Base-by-base conservation (phyloP, 2,888 invertebrate species). In the Hyposoter dolosus region DNA sequence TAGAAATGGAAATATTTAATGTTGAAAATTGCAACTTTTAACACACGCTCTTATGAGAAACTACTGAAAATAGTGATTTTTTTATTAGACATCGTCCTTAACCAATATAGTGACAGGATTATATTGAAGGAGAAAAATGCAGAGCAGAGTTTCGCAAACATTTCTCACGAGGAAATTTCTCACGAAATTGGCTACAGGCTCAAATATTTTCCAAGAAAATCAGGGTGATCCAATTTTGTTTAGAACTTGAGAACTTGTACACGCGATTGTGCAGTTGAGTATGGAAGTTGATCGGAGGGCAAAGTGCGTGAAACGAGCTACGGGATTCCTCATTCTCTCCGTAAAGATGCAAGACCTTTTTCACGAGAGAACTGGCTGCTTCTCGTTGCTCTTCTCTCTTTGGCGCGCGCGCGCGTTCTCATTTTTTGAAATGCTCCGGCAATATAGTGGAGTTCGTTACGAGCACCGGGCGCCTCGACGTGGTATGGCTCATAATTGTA, bases 401-500 rank as follows among this genome's bases (percentile, higher is more conserved):
- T 65, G 40, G 78, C 81, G 79, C 45, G 72, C 81, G 79, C 45
- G 72, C 79, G 82, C 71, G 84, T 89, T 86, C 60, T 50, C 80
- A 85, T 69, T 86, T 89, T 87, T 82, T 86, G 88, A 88, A 89
- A 88, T 88, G 82, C 86, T 84, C 66, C 75, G 50, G 92, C 91
- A 93, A 93, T 93, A 93, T 93, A 93, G 66, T 53, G 53, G 82
- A 91, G 93, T 93, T 94, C 92, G 93, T 93, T 94, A 94, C 90
- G 93, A 93, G 91, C 90, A 89, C 88, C 81, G 84, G 86, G 71
- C 80, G 90, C 88, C 85, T 89, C 92, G 93, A 93, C 93, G 91
- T 92, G 92, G 91, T 93, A 93, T 93, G 90, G 93, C 93, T 93
- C 93, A 92, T 94, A 94, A 94, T 94, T 94, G 93, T 90, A 94